Percentiles rank a stretch among this genome's conserved stretches.
Conservation (phyloP, 92 coral and sea anemone genomes). For the Palythoa grandis region DNA sequence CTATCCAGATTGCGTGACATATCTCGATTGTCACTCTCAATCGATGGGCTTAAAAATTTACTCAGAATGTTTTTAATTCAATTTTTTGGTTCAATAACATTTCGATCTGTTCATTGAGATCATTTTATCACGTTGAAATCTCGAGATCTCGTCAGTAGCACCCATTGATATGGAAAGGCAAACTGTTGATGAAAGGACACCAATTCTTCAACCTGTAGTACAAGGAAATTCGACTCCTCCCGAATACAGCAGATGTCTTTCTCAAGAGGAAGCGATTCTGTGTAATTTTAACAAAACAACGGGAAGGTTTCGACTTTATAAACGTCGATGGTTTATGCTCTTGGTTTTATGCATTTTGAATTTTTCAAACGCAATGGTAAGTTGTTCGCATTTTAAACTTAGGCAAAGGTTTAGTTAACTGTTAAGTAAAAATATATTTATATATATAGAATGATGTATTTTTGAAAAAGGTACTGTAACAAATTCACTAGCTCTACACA, state of each 20-base stretch:
- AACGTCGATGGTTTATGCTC: slow-evolving; percentile 88
- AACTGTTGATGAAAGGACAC: slow-evolving; percentile 42
- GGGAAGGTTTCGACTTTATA: slow-evolving; percentile 63
- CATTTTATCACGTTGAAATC: not conserved
- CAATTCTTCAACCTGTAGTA: slow-evolving; percentile 49
- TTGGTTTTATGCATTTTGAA: slow-evolving; percentile 76
- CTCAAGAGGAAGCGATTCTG: slow-evolving; percentile 64
- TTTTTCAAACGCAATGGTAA: slow-evolving; percentile 91
- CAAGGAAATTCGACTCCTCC: not conserved
- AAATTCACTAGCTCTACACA: too few relatives aligned
- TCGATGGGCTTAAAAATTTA: not conserved
- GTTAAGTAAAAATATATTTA: too few relatives aligned
- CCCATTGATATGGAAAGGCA: not conserved
- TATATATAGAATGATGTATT: too few relatives aligned
- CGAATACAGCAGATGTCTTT: slow-evolving; percentile 30
- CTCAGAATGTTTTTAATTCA: not conserved
- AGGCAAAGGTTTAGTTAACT: too few relatives aligned
- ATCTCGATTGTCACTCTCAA: not conserved
- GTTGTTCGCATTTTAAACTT: not conserved
- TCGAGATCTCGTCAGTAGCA: not conserved
- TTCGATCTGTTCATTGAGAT: not conserved
- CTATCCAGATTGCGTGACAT: slow-evolving; percentile 13
- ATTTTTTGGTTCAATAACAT: not conserved
- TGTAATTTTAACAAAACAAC: not conserved
- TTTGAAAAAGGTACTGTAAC: too few relatives aligned